Evolutionary conservation across 2,113 vertebrate species (phyloP).

Genomic region (Cavia porcellus): DNA sequence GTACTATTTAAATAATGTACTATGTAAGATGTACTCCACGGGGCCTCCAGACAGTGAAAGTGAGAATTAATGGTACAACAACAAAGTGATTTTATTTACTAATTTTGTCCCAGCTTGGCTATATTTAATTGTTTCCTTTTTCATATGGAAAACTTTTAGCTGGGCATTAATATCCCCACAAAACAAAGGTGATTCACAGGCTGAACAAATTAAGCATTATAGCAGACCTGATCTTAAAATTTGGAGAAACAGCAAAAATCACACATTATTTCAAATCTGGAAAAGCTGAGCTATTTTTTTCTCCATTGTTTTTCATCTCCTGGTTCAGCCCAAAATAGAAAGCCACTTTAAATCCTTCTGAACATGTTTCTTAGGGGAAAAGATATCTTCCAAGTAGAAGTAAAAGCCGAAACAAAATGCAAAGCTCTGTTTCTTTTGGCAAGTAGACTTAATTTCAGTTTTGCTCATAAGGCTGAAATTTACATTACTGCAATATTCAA

Average conservation of each 20-base stretch:
- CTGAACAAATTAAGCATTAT: constrained; percentile 79
- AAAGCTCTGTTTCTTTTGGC: constrained; percentile 77
- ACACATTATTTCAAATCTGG: constrained; percentile 84
- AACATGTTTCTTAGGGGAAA: constrained; percentile 72
- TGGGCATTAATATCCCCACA: constrained; percentile 67
- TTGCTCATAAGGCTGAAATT: constrained; percentile 33
- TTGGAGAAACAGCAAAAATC: constrained; percentile 79
- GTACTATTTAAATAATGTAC: fast-evolving
- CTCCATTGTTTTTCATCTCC: constrained; percentile 77
- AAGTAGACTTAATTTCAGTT: constrained; percentile 64
- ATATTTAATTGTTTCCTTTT: neutral
- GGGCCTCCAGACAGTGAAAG: constrained; percentile 1
- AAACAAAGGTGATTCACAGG: constrained; percentile 72
- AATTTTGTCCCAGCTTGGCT: neutral
- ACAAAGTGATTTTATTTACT: constrained; percentile 36
- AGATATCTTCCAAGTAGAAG: constrained; percentile 67
- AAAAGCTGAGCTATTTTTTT: constrained; percentile 82
- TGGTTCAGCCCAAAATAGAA: constrained; percentile 75
- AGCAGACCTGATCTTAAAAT: constrained; percentile 81
- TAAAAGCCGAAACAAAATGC: constrained; percentile 71
- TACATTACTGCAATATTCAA: constrained; percentile 38
- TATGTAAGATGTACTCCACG: neutral
- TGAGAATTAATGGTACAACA: constrained; percentile 36
- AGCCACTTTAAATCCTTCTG: constrained; percentile 76
- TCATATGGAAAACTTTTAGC: constrained; percentile 55